Conservation (phyloP, 2,888 invertebrate genomes). For the Osmoderma eremita region DNA sequence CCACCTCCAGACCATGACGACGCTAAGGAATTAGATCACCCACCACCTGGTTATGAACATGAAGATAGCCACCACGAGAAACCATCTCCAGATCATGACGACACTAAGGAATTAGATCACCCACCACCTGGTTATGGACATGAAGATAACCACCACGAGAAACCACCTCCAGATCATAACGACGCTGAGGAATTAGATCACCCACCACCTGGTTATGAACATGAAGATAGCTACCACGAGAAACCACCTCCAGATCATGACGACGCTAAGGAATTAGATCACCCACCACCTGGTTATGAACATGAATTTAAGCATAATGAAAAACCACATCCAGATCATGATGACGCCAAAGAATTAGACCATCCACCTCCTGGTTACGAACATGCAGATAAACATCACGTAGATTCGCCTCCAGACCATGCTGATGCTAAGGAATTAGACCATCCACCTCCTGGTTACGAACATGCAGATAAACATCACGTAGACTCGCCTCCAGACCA, state of each 20-base stretch:
- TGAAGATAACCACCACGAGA: background rate
- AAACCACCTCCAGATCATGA: background rate
- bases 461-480: background rate
- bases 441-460: background rate
- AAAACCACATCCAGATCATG: background rate
- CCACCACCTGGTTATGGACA: background rate
- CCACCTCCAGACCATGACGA: background rate
- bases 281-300: background rate
- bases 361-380: constrained; percentile 12
- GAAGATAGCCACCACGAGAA: background rate
- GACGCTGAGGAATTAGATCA: background rate
- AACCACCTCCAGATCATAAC: background rate
- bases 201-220: background rate
- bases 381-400: background rate
- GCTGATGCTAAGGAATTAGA: background rate
- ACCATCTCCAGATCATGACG: background rate
- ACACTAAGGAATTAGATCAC: background rate
- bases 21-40: background rate
- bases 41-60: background rate
- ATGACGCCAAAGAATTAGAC: constrained; percentile 1
- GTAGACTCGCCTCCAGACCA: background rate
- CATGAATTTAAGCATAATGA: background rate
- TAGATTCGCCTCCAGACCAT: background rate
- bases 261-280: background rate
- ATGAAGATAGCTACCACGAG: background rate